Conservation (phyloP, 2,888 invertebrate species). For the Philonicus albiceps region DNA sequence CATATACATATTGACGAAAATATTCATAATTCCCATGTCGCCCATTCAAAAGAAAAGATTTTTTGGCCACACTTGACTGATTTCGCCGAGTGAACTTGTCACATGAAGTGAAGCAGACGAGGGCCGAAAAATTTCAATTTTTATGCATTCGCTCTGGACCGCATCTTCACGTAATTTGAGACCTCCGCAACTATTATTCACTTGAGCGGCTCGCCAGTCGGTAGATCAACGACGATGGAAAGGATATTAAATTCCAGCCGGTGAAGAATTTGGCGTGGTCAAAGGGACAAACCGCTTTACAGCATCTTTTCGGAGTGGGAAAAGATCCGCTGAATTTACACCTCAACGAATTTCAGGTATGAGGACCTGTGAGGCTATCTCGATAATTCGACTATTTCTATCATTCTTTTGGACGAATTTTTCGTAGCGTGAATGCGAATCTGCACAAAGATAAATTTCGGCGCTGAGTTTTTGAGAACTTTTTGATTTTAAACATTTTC, state of each 20-base stretch:
- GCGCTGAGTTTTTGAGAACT: neutral
- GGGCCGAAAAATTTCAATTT: neutral
- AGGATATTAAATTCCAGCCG: slow-evolving; percentile 18
- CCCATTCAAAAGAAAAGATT: neutral
- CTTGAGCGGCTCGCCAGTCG: neutral
- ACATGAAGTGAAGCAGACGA: slow-evolving; percentile 26
- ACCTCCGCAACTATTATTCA: neutral
- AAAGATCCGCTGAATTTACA: neutral
- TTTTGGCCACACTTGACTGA: slow-evolving; percentile 1
- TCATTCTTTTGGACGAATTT: neutral
- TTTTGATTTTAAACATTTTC: neutral
- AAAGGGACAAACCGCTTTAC: neutral
- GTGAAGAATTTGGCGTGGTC: neutral
- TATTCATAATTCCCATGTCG: slow-evolving; percentile 2
- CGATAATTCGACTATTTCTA: neutral
- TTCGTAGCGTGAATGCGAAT: neutral
- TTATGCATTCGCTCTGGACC: neutral
- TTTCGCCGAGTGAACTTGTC: slow-evolving; percentile 22
- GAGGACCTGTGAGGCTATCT: neutral
- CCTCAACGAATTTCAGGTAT: neutral
- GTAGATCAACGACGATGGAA: neutral
- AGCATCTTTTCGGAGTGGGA: neutral
- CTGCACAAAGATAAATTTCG: neutral
- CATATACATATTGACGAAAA: slow-evolving; percentile 26
- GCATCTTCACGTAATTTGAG: slow-evolving; percentile 18